phyloP scores from a whole-genome alignment of 2,797 vertebrate species.

The Amniataba percoides region DNA sequence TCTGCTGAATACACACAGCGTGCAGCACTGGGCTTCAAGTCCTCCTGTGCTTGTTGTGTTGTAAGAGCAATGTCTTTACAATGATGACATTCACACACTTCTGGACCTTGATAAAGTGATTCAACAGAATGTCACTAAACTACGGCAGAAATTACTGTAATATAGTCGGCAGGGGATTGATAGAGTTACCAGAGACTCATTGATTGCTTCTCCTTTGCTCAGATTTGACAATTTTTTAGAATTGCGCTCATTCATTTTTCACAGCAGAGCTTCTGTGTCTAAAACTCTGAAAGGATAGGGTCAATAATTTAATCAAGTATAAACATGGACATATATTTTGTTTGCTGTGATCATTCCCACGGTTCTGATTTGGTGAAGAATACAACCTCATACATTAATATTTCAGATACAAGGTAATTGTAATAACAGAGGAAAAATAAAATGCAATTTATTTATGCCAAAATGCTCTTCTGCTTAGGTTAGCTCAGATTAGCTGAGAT shows the following conservation, averaged over 20 bases:
- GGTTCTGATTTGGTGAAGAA: too few species aligned
- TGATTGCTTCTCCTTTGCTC: conserved; percentile 1
- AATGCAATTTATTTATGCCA: too few species aligned
- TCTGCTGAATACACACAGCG: not conserved
- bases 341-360: not conserved
- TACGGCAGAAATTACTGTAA: not conserved
- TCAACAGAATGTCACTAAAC: not conserved
- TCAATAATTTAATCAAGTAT: not conserved
- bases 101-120: not conserved
- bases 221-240: not conserved
- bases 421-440: too few species aligned
- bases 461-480: too few species aligned
- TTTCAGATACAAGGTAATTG: too few species aligned
- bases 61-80: not conserved
- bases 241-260: not conserved
- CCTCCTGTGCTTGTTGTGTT: conserved; percentile 8
- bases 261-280: not conserved
- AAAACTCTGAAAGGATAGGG: not conserved
- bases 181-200: not conserved
- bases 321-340: not conserved
- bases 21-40: not conserved
- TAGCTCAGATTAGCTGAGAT: too few species aligned
- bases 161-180: conserved; percentile 5
- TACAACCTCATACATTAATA: too few species aligned
- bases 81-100: not conserved